phyloP scores from a whole-genome alignment of 2,113 vertebrate genomes.

The Corythaixoides concolor region DNA sequence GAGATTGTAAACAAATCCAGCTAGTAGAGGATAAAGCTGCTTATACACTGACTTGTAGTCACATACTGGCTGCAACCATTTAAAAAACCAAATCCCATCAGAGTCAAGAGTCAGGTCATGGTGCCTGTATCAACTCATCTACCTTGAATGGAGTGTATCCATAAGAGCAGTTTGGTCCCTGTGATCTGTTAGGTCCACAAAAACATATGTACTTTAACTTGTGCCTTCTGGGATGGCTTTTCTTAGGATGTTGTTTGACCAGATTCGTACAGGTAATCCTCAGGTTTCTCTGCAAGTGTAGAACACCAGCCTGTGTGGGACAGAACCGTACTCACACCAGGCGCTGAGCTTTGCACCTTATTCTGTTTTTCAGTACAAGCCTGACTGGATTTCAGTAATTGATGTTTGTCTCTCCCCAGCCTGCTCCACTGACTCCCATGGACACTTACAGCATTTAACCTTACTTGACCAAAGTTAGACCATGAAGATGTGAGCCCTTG shows the following conservation, averaged over 20 bases:
- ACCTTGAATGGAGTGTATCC: neutral
- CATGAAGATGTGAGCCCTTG: neutral
- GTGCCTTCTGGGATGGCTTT: neutral
- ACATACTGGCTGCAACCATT: neutral
- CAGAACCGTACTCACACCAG: neutral
- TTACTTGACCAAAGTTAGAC: too few relatives aligned
- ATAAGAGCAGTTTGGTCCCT: fast-evolving
- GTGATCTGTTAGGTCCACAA: neutral
- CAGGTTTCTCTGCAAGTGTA: neutral
- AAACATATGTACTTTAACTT: neutral
- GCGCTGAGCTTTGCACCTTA: neutral
- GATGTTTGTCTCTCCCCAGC: neutral
- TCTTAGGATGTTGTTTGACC: neutral
- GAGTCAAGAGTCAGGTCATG: neutral
- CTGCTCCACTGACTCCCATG: neutral
- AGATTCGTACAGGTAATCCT: neutral
- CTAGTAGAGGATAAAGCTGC: neutral
- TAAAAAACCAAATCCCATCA: neutral
- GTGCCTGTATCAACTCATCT: neutral
- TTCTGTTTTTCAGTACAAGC: neutral
- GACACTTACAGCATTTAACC: neutral
- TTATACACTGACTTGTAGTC: neutral
- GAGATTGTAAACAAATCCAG: neutral
- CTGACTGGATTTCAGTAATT: neutral
- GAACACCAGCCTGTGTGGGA: neutral